Evolutionary conservation across 2,797 vertebrate species (phyloP).

Genomic region (Lepus oiostolus): DNA sequence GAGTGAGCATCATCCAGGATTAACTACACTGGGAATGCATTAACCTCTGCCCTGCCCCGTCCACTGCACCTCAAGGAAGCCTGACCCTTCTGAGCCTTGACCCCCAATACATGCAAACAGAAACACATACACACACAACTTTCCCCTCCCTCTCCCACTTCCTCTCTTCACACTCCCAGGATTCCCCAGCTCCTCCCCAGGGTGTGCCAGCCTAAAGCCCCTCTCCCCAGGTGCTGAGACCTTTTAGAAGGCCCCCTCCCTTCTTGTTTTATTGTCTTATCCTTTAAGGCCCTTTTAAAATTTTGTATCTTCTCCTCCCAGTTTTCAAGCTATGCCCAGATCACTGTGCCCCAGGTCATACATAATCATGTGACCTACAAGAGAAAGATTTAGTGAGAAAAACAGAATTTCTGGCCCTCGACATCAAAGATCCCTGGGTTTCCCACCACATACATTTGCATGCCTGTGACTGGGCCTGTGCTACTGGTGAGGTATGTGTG

Average conservation of each 20-base stretch:
- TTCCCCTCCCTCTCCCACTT: too few species aligned
- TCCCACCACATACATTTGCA: not conserved
- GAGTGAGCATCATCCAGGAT: accelerated
- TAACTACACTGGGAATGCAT: too few species aligned
- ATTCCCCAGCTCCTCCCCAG: not conserved
- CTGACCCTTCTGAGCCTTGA: too few species aligned
- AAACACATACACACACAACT: too few species aligned
- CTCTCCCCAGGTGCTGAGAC: not conserved
- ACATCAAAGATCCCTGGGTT: not conserved
- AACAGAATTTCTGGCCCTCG: not conserved
- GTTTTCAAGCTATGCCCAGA: not conserved
- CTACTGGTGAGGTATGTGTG: not conserved
- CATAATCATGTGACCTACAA: not conserved
- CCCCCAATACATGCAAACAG: not conserved
- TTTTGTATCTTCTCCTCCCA: not conserved
- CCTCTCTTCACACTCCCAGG: too few species aligned
- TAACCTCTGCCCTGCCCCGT: accelerated
- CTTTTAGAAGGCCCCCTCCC: not conserved
- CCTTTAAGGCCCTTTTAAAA: not conserved
- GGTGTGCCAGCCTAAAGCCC: not conserved
- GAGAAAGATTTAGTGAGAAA: not conserved
- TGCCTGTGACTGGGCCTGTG: not conserved
- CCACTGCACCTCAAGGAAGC: too few species aligned
- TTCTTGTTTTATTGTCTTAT: not conserved
- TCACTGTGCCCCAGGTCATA: not conserved